Evolutionary conservation across 1,140 invertebrate genomes (phyloP), one percentile per base, ranked within the genome.

Genomic region (Drosophila prosaltans): DNA sequence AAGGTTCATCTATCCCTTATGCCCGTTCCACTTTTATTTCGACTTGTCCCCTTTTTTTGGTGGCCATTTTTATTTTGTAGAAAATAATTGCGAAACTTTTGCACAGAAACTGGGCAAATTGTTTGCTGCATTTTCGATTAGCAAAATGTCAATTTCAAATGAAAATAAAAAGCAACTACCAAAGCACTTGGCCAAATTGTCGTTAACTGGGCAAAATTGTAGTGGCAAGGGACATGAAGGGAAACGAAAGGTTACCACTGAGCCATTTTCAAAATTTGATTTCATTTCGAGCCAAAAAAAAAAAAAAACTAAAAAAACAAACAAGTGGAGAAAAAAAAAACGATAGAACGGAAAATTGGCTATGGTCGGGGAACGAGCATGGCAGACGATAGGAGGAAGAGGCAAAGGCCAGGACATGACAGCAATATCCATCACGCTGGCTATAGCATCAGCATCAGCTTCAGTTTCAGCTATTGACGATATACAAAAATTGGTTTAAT

Each of bases 401-500:
- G 39, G 41, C 28, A 36, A 36, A 55, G 62, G 45, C 63, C 62
- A 60, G 70, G 67, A 79, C 84, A 89, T 84, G 77, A 79, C 80
- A 83, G 85, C 84, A 89, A 89, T 89, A 89, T 89, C 84, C 85
- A 89, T 88, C 83, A 88, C 83, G 74, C 54, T 30, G 69, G 64
- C 79, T 65, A 80, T 80, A 78, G 69, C 74, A 73, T 60, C 67
- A 59, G 41, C 72, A 54, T 48, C 71, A 40, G 55, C 73, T 54
- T 62, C 55, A 64, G 65, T 59, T 69, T 80, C 65, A 79, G 70
- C 81, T 84, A 30, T 43, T 78, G 77, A 79, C 66, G 75, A 80
- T 83, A 89, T 80, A 86, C 80, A 88, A 86, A 86, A 89, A 89
- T 89, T 89, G 84, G 84, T 89, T 89, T 89, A 89, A 89, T 89